These are phyloP conservation scores for Carduelis carduelis DNA, from an alignment of 2,797 vertebrate species.

Conservation along the genomic window DNA sequence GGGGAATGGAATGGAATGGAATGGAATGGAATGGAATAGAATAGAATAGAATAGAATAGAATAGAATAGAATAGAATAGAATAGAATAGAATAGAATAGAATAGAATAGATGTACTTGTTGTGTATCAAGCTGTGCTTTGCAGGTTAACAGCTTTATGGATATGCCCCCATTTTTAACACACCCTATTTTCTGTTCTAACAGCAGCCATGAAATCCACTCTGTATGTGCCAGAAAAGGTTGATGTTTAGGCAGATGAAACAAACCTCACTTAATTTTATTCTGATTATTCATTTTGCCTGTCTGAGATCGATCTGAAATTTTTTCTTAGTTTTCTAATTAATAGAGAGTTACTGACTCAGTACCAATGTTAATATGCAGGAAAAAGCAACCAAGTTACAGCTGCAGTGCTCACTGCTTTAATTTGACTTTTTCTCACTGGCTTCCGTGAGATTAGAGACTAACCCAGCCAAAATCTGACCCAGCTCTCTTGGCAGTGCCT, in stretches of 20 bases:
- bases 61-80: neutral
- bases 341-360: neutral
- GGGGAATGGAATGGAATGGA: fast-evolving
- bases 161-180: neutral
- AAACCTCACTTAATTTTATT: neutral
- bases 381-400: neutral
- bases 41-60: neutral
- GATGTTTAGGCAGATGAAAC: neutral
- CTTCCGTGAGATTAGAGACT: neutral
- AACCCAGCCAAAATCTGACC: neutral
- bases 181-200: neutral
- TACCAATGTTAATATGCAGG: neutral
- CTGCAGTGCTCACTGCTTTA: neutral
- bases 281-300: neutral
- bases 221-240: neutral
- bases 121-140: neutral
- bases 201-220: neutral
- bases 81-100: neutral
- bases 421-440: neutral
- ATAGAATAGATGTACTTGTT: neutral
- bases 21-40: neutral
- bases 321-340: neutral
- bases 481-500: neutral
- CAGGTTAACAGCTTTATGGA: neutral
- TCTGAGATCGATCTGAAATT: neutral